These are phyloP conservation scores for Elachura formosa DNA, from an alignment of 2,113 vertebrate genomes.

Conservation along the genomic window DNA sequence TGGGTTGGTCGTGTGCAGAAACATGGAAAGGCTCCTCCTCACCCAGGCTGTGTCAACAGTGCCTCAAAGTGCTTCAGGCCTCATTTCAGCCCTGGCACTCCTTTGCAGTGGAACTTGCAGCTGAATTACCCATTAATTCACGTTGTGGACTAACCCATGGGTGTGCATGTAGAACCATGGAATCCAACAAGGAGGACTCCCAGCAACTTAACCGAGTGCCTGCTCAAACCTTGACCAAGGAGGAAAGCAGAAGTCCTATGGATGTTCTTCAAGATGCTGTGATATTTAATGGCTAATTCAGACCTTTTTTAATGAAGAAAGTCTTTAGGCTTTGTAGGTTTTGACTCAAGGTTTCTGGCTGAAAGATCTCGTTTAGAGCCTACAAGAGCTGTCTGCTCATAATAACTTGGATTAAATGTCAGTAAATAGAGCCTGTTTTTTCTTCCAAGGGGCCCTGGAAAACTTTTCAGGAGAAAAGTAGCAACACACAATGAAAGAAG, in stretches of 20 bases:
- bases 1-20: neutral
- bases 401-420: neutral
- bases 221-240: neutral
- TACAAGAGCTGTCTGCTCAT: neutral
- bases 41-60: neutral
- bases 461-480: neutral
- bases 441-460: neutral
- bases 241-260: neutral
- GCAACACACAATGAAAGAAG: neutral
- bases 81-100: neutral
- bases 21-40: neutral
- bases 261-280: neutral
- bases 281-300: neutral
- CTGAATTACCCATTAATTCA: neutral
- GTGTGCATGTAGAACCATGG: neutral
- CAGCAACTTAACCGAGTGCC: neutral
- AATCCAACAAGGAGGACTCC: neutral
- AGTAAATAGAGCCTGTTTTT: neutral
- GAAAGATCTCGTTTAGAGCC: neutral
- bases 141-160: fast-evolving
- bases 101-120: neutral
- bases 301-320: neutral
- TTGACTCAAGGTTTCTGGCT: neutral
- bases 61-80: neutral
- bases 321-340: neutral